phyloP scores from a whole-genome alignment of 1,140 invertebrate species.

The Vanessa atalanta region DNA sequence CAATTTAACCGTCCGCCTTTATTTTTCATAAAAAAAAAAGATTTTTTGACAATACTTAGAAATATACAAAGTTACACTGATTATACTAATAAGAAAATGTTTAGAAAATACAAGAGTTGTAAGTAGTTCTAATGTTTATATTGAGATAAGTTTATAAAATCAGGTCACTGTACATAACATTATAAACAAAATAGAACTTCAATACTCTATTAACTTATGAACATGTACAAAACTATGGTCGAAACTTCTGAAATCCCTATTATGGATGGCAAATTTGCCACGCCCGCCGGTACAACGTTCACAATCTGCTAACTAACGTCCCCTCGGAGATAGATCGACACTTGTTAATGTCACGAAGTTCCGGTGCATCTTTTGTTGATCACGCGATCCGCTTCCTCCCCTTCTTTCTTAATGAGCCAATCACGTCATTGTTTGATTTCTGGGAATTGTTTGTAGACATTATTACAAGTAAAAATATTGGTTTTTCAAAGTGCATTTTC shows the following conservation, averaged over 20 bases:
- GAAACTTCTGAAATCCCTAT: conserved; percentile 3
- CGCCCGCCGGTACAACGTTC: conserved; percentile 26
- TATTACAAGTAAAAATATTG: conserved; percentile 15
- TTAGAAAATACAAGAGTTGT: no score
- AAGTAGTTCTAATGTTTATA: no score
- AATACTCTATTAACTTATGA: background rate
- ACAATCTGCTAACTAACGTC: conserved; percentile 40
- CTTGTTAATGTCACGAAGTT: conserved; percentile 61
- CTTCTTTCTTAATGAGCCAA: conserved; percentile 46
- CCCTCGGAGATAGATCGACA: conserved; percentile 55
- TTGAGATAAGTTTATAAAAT: no score
- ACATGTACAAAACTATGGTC: background rate
- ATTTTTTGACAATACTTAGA: no score
- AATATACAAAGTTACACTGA: no score
- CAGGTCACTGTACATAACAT: no score
- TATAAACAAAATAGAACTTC: no score
- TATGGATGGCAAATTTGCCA: conserved; percentile 29
- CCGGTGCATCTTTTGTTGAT: conserved; percentile 61
- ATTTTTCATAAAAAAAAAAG: no score
- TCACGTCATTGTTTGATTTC: conserved; percentile 42
- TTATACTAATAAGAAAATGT: no score
- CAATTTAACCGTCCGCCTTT: no score
- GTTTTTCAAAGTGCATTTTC: background rate
- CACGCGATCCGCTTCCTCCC: conserved; percentile 38
- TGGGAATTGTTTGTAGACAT: conserved; percentile 26